Base-by-base conservation (phyloP, 2,113 vertebrate species). In the Lepus timidus region DNA sequence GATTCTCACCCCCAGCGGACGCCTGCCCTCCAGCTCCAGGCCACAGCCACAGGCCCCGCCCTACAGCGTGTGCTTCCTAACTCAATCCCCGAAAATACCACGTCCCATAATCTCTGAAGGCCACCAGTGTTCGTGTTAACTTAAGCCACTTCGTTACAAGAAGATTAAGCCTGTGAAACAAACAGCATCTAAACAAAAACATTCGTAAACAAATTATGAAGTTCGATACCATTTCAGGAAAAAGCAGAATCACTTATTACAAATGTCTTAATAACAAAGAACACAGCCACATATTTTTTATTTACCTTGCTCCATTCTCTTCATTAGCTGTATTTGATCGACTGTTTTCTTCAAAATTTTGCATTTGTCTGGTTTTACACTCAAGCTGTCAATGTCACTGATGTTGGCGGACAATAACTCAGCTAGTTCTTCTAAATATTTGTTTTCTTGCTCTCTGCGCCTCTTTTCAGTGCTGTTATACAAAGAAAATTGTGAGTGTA, bases 251-350 rank as follows among this genome's bases (percentile, higher is more conserved):
- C 25, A 73, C 2, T 25, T 62, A 67, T 49, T 86, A 71, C 22
- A 71, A 76, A 76, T 87, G 8, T 85, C 71, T 88, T 93, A 87
- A 61, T 70, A 78, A 76, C 27, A 58, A 78, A 96, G 84, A 58
- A 76, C 6, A 73, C 0, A 65, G 85, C 9, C 22, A 84, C 39
- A 44, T 44, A 44, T 44, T 44, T 44, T 44, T 29, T 78, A 74
- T 96, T 98, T 97, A 99, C 99, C 99, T 98, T 99, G 99, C 96
- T 99, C 99, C 55, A 99, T 98, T 94, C 99, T 99, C 96, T 99
- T 99, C 98, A 99, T 99, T 98, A 99, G 98, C 98, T 99, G 99
- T 98, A 99, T 99, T 98, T 99, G 99, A 97, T 99, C 99, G 87
- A 99, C 99, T 0, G 99, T 99, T 97, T 99, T 99, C 93, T 99